Conservation (phyloP, 2,888 invertebrate genomes). For the Allygus modestus region DNA sequence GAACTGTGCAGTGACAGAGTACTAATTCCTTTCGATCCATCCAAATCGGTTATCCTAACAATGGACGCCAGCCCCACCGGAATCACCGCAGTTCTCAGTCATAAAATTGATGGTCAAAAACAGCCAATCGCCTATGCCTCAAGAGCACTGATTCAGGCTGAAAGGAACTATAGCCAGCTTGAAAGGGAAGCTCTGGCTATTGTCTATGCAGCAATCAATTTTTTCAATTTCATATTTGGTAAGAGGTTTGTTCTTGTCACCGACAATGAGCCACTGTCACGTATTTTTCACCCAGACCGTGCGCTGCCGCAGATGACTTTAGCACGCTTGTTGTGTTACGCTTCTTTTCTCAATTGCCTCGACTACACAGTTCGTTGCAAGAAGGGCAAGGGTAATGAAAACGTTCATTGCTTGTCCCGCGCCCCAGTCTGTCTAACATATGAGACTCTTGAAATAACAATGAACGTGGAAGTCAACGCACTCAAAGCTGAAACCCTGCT, state of each 20-base stretch:
- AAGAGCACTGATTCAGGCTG: too few relatives aligned
- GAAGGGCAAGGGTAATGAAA: constrained; percentile 41
- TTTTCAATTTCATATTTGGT: constrained; percentile 11
- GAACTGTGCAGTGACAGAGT: too few relatives aligned
- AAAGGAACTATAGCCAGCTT: too few relatives aligned
- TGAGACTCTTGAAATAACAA: neutral
- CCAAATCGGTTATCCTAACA: too few relatives aligned
- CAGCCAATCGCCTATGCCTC: too few relatives aligned
- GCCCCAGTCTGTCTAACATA: neutral
- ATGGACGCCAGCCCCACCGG: too few relatives aligned
- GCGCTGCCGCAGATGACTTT: constrained; percentile 61
- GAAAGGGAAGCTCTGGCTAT: constrained; percentile 61
- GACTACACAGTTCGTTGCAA: constrained; percentile 53
- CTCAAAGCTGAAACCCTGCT: neutral
- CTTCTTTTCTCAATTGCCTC: constrained; percentile 27
- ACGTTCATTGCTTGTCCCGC: constrained; percentile 59
- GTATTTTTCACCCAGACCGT: constrained; percentile 61
- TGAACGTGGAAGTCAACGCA: neutral
- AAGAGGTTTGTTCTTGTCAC: constrained; percentile 57
- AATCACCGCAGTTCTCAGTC: too few relatives aligned
- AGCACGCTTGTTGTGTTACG: constrained; percentile 60
- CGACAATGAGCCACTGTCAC: constrained; percentile 62
- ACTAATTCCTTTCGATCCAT: too few relatives aligned
- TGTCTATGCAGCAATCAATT: constrained; percentile 38
- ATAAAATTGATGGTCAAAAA: too few relatives aligned